phyloP scores from a whole-genome alignment of 1,140 invertebrate genomes.

The Nasonia longicornis region DNA sequence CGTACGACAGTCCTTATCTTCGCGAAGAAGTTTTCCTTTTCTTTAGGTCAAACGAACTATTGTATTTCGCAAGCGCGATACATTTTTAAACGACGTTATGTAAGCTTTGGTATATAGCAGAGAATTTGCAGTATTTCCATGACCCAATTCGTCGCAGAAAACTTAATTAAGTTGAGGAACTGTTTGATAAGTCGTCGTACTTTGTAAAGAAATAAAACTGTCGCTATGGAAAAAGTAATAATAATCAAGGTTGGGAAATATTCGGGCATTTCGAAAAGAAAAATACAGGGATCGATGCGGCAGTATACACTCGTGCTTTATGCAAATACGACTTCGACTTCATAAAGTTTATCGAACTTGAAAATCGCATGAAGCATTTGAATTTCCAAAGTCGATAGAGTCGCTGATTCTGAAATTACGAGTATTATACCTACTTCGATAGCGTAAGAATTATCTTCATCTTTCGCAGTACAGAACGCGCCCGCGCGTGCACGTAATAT shows the following conservation, averaged over 20 bases:
- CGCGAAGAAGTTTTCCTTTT: background rate
- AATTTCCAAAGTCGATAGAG: background rate
- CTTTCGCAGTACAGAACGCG: too few species aligned
- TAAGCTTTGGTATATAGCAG: background rate
- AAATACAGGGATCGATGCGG: background rate
- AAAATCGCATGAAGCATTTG: background rate
- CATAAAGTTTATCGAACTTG: background rate
- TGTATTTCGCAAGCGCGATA: background rate
- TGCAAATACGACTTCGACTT: background rate
- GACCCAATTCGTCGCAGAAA: background rate
- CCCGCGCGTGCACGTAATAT: too few species aligned
- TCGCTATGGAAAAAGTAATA: too few species aligned
- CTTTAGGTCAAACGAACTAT: background rate
- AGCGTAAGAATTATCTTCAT: too few species aligned
- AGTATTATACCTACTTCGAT: background rate
- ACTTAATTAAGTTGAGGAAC: background rate
- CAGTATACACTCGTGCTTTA: background rate
- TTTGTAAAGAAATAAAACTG: background rate
- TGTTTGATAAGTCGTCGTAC: background rate
- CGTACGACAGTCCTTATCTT: background rate
- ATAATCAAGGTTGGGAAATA: background rate
- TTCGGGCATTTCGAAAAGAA: background rate
- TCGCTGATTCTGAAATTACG: background rate
- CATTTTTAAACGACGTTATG: background rate
- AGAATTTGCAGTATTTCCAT: background rate